phyloP scores from a whole-genome alignment of 2,888 invertebrate genomes.

The Linyphia triangularis region DNA sequence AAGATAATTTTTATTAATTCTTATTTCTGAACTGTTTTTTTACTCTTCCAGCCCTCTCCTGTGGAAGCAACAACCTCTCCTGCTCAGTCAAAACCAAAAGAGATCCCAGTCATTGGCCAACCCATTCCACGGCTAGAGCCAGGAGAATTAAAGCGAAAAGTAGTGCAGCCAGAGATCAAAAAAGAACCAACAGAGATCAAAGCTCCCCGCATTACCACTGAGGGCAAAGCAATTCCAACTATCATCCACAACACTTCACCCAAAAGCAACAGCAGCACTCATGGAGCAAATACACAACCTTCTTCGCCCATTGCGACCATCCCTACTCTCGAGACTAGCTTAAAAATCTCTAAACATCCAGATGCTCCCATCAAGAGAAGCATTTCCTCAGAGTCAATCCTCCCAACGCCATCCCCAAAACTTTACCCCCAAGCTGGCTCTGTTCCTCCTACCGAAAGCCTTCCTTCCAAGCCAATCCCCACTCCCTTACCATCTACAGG shows the following conservation, averaged over 20 bases:
- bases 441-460: background rate
- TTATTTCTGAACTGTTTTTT: background rate
- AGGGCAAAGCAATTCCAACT: slow-evolving; percentile 67
- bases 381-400: slow-evolving; percentile 22
- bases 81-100: slow-evolving; percentile 67
- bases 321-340: slow-evolving; percentile 2
- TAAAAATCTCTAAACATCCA: slow-evolving; percentile 14
- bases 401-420: slow-evolving; percentile 19
- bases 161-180: background rate
- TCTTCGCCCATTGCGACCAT: slow-evolving; percentile 45
- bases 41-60: slow-evolving; percentile 58
- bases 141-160: slow-evolving; percentile 65
- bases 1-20: no score
- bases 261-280: slow-evolving; percentile 24
- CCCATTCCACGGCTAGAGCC: slow-evolving; percentile 68
- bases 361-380: slow-evolving; percentile 10
- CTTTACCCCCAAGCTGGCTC: slow-evolving; percentile 23
- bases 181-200: slow-evolving; percentile 51
- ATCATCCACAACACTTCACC: slow-evolving; percentile 38
- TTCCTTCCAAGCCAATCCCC: background rate
- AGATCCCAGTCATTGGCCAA: slow-evolving; percentile 39
- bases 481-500: slow-evolving; percentile 5
- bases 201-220: slow-evolving; percentile 18
- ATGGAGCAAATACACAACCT: slow-evolving; percentile 20
- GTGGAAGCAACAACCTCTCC: slow-evolving; percentile 59